Conservation (phyloP, 2,888 invertebrate genomes). For the Ceramica pisi region DNA sequence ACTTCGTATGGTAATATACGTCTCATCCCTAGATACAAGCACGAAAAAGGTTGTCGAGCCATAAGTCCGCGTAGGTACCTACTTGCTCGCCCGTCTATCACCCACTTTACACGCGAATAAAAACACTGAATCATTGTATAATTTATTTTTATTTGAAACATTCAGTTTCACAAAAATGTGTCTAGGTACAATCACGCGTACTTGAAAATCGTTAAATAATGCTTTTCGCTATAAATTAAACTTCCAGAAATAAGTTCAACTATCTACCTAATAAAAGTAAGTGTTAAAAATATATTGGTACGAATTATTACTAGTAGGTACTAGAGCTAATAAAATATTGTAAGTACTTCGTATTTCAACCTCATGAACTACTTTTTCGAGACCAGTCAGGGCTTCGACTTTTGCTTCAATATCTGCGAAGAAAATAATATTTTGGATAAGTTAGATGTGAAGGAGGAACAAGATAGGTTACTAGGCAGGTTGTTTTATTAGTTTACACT, state of each 20-base stretch:
- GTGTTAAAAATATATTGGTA: no score
- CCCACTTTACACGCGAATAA: neutral
- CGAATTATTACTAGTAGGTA: no score
- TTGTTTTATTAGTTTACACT: no score
- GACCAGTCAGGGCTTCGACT: slow-evolving; percentile 36
- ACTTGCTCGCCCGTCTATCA: no score
- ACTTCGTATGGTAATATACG: no score
- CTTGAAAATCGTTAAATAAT: neutral
- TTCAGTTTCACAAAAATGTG: no score
- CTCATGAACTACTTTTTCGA: neutral
- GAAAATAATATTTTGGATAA: neutral
- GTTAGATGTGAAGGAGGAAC: neutral
- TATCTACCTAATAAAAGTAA: no score
- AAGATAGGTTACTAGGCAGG: neutral
- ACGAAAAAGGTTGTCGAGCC: no score
- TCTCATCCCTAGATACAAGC: no score
- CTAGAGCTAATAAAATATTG: slow-evolving; percentile 13
- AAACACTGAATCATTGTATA: neutral
- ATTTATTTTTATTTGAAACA: neutral
- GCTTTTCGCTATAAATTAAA: neutral
- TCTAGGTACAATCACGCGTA: neutral
- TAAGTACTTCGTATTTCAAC: neutral
- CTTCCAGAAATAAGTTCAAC: no score
- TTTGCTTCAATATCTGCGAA: slow-evolving; percentile 54
- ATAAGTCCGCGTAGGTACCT: no score